Evolutionary conservation across 2,113 vertebrate genomes (phyloP), one percentile per base, ranked within the genome.

Genomic region (Plecotus auritus): DNA sequence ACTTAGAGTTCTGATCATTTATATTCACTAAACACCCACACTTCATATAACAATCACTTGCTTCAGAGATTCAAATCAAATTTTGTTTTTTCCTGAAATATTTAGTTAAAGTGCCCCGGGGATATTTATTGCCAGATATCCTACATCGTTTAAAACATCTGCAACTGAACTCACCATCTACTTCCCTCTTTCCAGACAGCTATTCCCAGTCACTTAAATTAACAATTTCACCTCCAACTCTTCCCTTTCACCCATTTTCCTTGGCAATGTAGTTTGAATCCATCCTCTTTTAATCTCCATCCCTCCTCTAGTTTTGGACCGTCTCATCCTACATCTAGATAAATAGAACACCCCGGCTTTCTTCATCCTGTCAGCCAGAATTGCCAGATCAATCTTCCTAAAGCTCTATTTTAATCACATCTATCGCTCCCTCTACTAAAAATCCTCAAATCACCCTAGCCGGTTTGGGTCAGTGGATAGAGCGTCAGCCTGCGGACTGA

Each of bases 221-320:
- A 37, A 45, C 37, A 70, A 13, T 12, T 28, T 26, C 13, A n/a
- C 70, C 85, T 66, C 47, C 17, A 30, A 23, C 7, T 61, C 35
- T 47, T 40, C 73, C 47, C 16, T 59, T 28, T 45, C 54, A 7
- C 18, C 17, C 28, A 26, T 9, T 16, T 59, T 69, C 85, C 74
- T 42, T 10, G 28, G 45, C 13, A 22, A 7, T 1, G 1, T 5
- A n/a, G 5, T n/a, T n/a, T 0, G 76, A 20, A 32, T 2, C 3
- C 7, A 2, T 8, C 32, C 13, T 51, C 49, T 12, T 26, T 56
- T 2, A 22, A 32, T 0, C 2, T 2, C 51, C 0, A 23, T 7
- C 18, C 2, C 40, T 28, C 32, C 32, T 56, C 16, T 16, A 9
- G 7, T 42, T 32, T 20, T 4, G 23, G 32, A 40, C n/a, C 40